These are phyloP conservation scores for Myotis planiceps DNA, from an alignment of 2,797 vertebrate species.

Conservation along the genomic window DNA sequence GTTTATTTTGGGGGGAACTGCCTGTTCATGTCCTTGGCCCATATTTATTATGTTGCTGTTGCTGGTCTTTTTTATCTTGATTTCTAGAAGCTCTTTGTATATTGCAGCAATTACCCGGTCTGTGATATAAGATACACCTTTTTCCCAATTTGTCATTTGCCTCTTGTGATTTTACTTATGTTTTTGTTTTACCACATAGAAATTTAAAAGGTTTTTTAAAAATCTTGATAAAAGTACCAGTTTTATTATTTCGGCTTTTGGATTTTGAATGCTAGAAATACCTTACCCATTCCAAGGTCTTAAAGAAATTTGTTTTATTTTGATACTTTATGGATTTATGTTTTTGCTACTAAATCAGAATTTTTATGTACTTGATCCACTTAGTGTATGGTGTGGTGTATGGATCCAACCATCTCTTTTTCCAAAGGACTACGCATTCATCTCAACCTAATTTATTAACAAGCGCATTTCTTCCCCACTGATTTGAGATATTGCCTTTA, in stretches of 20 bases:
- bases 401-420: neutral
- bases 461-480: neutral
- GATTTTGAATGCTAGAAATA: neutral
- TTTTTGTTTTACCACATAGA: neutral
- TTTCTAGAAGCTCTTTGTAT: conserved; percentile 32
- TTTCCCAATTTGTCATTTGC: neutral
- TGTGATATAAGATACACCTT: neutral
- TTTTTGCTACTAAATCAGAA: neutral
- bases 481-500: neutral
- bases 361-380: neutral
- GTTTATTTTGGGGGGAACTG: neutral
- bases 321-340: neutral
- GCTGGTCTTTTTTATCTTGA: neutral
- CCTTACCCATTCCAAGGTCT: neutral
- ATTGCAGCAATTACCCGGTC: neutral
- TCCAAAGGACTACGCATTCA: neutral
- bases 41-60: neutral
- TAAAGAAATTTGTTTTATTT: neutral
- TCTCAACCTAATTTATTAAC: neutral
- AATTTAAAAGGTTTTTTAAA: neutral
- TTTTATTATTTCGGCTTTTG: neutral
- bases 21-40: neutral
- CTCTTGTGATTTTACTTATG: neutral
- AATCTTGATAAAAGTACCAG: neutral
- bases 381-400: neutral